These are phyloP conservation scores for Zaprionus capensis DNA, from an alignment of 1,140 invertebrate species.

Conservation along the genomic window DNA sequence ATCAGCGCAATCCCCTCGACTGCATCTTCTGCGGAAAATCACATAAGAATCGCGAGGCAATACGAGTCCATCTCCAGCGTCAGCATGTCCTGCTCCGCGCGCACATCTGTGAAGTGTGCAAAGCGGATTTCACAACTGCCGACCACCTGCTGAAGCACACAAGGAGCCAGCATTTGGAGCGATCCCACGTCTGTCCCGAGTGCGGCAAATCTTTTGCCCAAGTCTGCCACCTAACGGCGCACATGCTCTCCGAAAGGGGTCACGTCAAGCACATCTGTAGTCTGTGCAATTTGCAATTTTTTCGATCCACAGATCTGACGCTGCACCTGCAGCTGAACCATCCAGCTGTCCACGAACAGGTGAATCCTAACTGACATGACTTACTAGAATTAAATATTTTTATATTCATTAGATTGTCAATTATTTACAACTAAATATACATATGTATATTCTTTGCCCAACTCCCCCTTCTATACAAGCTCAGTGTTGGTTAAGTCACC, in stretches of 20 bases:
- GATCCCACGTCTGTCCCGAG: slow-evolving; percentile 36
- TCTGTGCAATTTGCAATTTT: slow-evolving; percentile 55
- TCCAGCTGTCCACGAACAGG: neutral
- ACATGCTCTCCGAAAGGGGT: slow-evolving; percentile 47
- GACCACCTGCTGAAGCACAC: slow-evolving; percentile 64
- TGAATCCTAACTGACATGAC: neutral
- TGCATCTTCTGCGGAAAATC: slow-evolving; percentile 60
- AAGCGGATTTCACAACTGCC: slow-evolving; percentile 61
- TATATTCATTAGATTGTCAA: no score
- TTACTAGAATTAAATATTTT: neutral
- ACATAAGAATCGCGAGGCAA: slow-evolving; percentile 55
- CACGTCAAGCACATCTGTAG: slow-evolving; percentile 41
- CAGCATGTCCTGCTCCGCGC: slow-evolving; percentile 58
- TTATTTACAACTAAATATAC: no score
- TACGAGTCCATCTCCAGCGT: slow-evolving; percentile 61
- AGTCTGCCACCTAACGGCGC: slow-evolving; percentile 47
- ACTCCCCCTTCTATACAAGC: no score
- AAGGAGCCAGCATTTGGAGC: slow-evolving; percentile 44
- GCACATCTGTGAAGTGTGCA: slow-evolving; percentile 51
- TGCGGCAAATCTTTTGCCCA: slow-evolving; percentile 64
- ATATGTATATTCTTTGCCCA: no score
- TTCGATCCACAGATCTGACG: slow-evolving; percentile 54
- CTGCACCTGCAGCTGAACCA: slow-evolving; percentile 53
- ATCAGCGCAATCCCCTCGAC: slow-evolving; percentile 44
- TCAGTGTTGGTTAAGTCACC: no score